A percentile compares a stretch with the other conserved stretches of the same genome.
Conservation (phyloP, 2,888 invertebrate species). For the Zootermopsis nevadensis region DNA sequence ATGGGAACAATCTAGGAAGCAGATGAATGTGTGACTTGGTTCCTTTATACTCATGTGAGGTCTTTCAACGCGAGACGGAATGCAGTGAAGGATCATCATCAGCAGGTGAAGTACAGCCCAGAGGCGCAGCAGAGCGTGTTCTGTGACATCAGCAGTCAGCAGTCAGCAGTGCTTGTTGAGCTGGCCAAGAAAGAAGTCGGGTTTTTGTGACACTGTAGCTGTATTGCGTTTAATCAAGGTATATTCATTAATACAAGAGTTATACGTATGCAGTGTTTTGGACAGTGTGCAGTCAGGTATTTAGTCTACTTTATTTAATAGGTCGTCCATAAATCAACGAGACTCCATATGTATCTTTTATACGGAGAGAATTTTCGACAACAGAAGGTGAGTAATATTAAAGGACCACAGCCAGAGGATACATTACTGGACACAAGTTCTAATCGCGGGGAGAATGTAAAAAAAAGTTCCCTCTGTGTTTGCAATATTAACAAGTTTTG, state of each 20-base stretch:
- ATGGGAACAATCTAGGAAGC: too few species aligned
- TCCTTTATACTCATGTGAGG: too few species aligned
- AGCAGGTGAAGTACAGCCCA: constrained; percentile 8
- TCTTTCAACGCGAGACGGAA: too few species aligned
- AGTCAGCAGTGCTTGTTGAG: constrained; percentile 2
- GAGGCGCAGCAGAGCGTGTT: background rate
- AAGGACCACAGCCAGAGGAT: background rate
- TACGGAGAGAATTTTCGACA: too few species aligned
- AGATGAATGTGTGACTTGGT: too few species aligned
- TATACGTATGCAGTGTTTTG: background rate
- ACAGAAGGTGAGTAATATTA: background rate
- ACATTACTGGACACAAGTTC: too few species aligned
- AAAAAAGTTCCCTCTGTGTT: too few species aligned
- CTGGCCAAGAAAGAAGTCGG: background rate
- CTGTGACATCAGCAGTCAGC: background rate
- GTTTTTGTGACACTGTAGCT: background rate
- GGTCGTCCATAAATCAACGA: background rate
- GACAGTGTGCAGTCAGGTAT: background rate
- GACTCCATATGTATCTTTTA: background rate
- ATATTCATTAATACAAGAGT: background rate
- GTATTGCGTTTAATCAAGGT: background rate
- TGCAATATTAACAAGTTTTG: too few species aligned
- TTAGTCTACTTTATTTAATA: too few species aligned
- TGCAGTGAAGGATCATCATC: background rate
- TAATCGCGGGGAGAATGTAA: too few species aligned